Evolutionary conservation across 2,797 vertebrate species (phyloP), one percentile per base, ranked within the genome.

Genomic region (Chloroceryle amazona): DNA sequence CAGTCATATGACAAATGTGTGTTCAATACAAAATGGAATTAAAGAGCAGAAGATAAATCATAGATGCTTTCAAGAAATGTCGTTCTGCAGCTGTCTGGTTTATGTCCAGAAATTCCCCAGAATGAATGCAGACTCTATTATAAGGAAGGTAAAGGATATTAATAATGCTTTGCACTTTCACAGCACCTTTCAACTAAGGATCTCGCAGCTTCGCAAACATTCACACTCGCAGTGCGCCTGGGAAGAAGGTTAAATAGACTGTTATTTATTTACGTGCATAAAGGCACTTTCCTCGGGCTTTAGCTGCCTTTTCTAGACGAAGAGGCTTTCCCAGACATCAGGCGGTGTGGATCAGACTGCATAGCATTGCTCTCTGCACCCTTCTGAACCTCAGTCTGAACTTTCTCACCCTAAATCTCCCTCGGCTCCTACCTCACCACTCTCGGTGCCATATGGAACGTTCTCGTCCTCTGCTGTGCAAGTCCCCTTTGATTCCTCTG

Each of bases 31-130:
- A 96, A 97, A 97, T 96, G 95, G 96, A 97, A 97, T 97, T 97
- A 97, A 93, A 97, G 92, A 94, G 94, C 90, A 89, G 80, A 82
- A 91, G 90, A 96, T 97, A 97, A 97, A 97, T 97, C 97, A 95
- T 91, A 90, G 89, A 96, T 91, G 95, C 96, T 97, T 97, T 96
- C 95, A 97, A 93, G 97, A 96, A 74, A 82, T 96, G 97, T 93
- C 95, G 93, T 85, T 96, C 73, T 84, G 86, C 96, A 96, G 96
- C 95, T 96, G 95, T 93, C 96, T 97, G 96, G 95, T 97, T 97
- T 96, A 73, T 96, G 86, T 97, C 95, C 95, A 97, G 93, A 80
- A 95, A 93, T 94, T 91, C 93, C 94, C 90, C 93, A 41, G 89
- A 72, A 95, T 88, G 86, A 97, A 93, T 81, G 81, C 76, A 52